phyloP scores from a whole-genome alignment of 1,140 invertebrate genomes.

The Amphibalanus amphitrite region DNA sequence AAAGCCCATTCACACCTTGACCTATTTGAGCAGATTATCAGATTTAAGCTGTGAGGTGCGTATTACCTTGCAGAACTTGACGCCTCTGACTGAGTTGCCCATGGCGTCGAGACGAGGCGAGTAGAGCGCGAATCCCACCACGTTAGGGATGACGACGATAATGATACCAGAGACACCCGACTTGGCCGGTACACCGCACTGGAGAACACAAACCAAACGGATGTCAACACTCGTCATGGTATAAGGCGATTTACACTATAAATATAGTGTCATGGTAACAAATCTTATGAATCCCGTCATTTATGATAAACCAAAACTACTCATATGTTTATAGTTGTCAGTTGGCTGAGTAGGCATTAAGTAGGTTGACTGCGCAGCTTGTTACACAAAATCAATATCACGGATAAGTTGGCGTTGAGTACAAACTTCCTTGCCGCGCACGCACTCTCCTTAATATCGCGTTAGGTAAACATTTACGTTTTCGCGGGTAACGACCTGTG shows the following conservation, averaged over 20 bases:
- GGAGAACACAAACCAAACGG: too few relatives aligned
- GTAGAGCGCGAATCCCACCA: conserved; percentile 37
- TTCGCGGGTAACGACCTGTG: background rate
- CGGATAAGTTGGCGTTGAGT: background rate
- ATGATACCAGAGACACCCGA: conserved; percentile 41
- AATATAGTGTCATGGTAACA: too few relatives aligned
- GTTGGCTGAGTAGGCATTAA: background rate
- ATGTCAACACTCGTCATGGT: too few relatives aligned
- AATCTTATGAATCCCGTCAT: too few relatives aligned
- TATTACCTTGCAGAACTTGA: conserved; percentile 31
- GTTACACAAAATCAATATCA: background rate
- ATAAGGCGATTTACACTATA: too few relatives aligned
- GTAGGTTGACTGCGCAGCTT: background rate
- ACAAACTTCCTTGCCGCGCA: background rate
- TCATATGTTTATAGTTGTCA: background rate
- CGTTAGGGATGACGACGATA: conserved; percentile 40
- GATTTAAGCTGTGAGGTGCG: background rate
- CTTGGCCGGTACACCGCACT: conserved; percentile 41
- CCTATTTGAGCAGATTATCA: background rate
- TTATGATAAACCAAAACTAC: background rate
- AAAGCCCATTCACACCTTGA: background rate
- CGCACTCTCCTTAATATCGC: background rate
- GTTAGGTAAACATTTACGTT: background rate
- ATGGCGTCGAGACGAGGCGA: conserved; percentile 37
- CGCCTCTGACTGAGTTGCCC: conserved; percentile 34